phyloP scores from a whole-genome alignment of 2,113 vertebrate species.

The Pimephales promelas region DNA sequence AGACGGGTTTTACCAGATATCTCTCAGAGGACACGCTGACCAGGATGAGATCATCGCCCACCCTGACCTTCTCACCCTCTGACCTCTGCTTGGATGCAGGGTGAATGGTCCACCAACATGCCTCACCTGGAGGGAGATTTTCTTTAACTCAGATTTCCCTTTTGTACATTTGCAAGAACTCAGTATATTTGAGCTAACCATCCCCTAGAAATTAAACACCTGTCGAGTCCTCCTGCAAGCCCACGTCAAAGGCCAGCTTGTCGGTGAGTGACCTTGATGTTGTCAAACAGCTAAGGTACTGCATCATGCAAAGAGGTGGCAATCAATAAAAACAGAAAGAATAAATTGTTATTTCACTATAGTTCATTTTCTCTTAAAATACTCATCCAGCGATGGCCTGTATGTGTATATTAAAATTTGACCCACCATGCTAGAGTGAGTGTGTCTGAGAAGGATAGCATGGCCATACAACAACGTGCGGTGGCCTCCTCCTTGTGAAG shows the following conservation, averaged over 20 bases:
- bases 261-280: slow-evolving; percentile 91
- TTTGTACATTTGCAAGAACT: slow-evolving; percentile 1
- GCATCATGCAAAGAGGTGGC: slow-evolving; percentile 33
- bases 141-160: neutral
- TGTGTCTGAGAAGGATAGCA: slow-evolving; percentile 89
- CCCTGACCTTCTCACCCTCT: slow-evolving; percentile 91
- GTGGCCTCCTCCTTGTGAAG: slow-evolving; percentile 90
- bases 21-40: slow-evolving; percentile 92
- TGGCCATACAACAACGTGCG: slow-evolving; percentile 90
- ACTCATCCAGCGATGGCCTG: neutral
- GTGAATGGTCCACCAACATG: slow-evolving; percentile 94
- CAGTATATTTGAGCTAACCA: neutral
- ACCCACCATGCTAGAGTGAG: slow-evolving; percentile 90
- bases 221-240: slow-evolving; percentile 88
- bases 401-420: neutral
- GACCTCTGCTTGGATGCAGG: slow-evolving; percentile 93
- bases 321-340: neutral
- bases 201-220: slow-evolving; percentile 67
- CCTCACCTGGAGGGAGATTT: slow-evolving; percentile 79
- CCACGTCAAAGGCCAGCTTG: slow-evolving; percentile 92
- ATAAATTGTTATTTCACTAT: neutral
- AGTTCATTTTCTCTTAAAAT: neutral
- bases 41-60: slow-evolving; percentile 91
- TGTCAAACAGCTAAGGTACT: slow-evolving; percentile 91
- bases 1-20: slow-evolving; percentile 81